Base-by-base conservation (phyloP, 1,140 invertebrate genomes). In the Drosophila kanapiae region DNA sequence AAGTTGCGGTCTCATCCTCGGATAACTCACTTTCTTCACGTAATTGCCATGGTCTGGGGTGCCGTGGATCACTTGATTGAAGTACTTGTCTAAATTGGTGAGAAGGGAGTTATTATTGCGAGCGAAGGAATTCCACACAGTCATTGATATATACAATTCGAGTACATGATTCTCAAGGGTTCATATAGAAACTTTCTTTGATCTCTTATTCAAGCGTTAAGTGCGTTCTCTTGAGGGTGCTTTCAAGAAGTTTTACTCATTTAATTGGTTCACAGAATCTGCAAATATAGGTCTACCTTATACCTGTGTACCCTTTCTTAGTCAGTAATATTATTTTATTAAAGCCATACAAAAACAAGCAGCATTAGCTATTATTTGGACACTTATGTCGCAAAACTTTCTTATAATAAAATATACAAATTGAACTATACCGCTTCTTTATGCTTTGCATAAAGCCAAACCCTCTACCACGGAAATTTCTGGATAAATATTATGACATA, bases 1-100 rank as follows among this genome's bases (percentile, higher is more conserved):
- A 74, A 72, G 69, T 68, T 79, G 79, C 75, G 64, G 77, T 84
- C 65, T 77, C 82, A 80, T 84, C 72, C 51, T 80, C 56, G 31
- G 23, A 59, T 77, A 57, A 61, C 74, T 77, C 75, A 57, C 75
- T 78, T 78, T 61, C 71, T 75, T 74, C 68, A 60, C 45, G 27
- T 60, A 74, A 74, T 74, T 74, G 68, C 67, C 70, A 42, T 29
- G 31, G 35, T 49, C 35, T 51, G 31, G 51, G 31, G 11, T 35
- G 33, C 40, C 11, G 49, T 35, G 27, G 16, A 72, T 57, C 70
- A 58, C 70, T 60, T 78, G 37, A 78, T 45, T 69, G 42, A 45
- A 54, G 72, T 75, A 40, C 57, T 56, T 75, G 59, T 75, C 48
- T 33, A 38, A 70, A 69, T 68, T 7, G 48, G 43, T 18, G 54